Evolutionary conservation across 2,888 invertebrate species (phyloP).

Genomic region (Drosophila nr. medialis): DNA sequence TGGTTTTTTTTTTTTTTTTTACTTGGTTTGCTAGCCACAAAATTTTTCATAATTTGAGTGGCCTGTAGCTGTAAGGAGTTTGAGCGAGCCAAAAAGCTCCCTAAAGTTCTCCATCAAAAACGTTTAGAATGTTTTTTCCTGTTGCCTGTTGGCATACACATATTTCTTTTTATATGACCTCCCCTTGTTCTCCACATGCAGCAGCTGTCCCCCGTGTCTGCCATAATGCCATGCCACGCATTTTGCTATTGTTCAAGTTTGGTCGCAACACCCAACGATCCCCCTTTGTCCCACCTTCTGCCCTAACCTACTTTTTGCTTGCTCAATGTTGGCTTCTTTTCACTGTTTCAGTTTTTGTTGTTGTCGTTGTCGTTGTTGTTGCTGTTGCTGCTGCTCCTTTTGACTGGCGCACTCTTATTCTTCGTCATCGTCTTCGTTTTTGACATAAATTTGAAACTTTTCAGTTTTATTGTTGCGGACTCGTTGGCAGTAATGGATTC

Average conservation of each 20-base stretch:
- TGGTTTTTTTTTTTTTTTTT: neutral
- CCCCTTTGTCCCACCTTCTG: conserved; percentile 9
- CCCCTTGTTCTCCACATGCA: conserved; percentile 10
- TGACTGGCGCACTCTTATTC: conserved; percentile 41
- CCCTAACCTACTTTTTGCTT: conserved; percentile 72
- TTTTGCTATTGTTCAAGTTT: conserved; percentile 75
- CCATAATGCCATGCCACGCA: conserved; percentile 51
- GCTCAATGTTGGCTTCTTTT: conserved; percentile 70
- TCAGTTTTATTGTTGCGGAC: conserved; percentile 78
- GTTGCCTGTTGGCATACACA: conserved; percentile 64
- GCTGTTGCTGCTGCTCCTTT: conserved; percentile 21
- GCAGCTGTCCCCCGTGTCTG: conserved; percentile 45
- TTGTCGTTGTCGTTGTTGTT: conserved; percentile 3
- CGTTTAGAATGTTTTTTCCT: conserved; percentile 73
- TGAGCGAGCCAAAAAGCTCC: conserved; percentile 58
- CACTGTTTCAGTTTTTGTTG: conserved; percentile 50
- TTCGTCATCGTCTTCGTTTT: conserved; percentile 43
- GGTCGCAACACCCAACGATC: conserved; percentile 13
- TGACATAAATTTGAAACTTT: conserved; percentile 81
- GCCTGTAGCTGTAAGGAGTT: conserved; percentile 56
- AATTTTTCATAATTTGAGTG: conserved; percentile 59
- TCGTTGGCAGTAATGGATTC: conserved; percentile 80
- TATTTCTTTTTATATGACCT: conserved; percentile 45
- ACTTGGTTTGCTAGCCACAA: conserved; percentile 39
- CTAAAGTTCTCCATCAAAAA: conserved; percentile 70